These are phyloP conservation scores for Ypsolopha sequella DNA, from an alignment of 2,888 invertebrate genomes.

Conservation along the genomic window DNA sequence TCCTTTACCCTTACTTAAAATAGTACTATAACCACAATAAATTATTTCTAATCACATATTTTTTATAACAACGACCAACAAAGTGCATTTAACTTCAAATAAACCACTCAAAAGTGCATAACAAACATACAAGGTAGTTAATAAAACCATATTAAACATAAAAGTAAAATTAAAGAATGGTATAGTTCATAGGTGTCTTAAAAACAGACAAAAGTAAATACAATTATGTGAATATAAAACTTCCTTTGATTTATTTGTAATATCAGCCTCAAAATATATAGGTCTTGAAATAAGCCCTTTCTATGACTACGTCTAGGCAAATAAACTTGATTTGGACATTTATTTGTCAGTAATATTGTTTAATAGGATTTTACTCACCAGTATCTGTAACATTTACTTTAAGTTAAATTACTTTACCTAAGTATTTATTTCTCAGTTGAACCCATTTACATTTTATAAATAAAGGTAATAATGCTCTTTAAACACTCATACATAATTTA, in stretches of 20 bases:
- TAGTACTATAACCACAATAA: constrained; percentile 45
- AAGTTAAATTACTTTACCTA: constrained; percentile 6
- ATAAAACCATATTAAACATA: not conserved
- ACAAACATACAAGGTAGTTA: constrained; percentile 35
- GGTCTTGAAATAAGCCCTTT: not conserved
- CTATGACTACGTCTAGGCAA: not conserved
- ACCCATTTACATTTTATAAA: not conserved
- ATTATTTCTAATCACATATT: constrained; percentile 31
- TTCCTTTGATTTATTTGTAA: not conserved
- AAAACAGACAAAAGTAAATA: not conserved
- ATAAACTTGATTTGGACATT: not conserved
- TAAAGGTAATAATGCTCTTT: constrained; percentile 5
- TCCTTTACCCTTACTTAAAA: constrained; percentile 54
- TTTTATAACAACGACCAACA: constrained; percentile 49
- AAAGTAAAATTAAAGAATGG: not conserved
- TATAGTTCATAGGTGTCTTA: too few relatives aligned
- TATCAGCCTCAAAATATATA: constrained; percentile 5
- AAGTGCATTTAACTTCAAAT: constrained; percentile 44
- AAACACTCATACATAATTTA: not conserved
- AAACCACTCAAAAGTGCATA: constrained; percentile 54
- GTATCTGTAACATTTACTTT: constrained; percentile 2
- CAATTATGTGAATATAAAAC: not conserved
- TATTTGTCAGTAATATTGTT: not conserved
- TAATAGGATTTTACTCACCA: not conserved
- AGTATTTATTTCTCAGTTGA: not conserved